phyloP scores from a whole-genome alignment of 2,113 vertebrate species.

The Cygnus atratus region DNA sequence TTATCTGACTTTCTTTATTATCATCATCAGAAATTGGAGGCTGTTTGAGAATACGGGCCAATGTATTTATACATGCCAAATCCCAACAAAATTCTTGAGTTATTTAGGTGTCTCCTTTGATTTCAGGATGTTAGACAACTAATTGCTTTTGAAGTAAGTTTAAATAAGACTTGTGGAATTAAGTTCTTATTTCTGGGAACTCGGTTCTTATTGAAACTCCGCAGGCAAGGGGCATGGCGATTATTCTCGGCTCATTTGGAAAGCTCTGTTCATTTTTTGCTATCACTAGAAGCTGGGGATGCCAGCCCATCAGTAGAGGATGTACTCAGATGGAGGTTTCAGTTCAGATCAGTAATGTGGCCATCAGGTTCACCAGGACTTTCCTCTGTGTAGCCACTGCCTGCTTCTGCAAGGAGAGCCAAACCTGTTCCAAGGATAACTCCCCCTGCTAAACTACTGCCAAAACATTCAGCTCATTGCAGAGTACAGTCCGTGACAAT shows the following conservation, averaged over 20 bases:
- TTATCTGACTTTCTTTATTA: neutral
- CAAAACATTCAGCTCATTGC: neutral
- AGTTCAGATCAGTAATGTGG: neutral
- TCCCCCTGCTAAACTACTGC: neutral
- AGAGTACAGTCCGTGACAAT: neutral
- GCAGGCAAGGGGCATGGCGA: neutral
- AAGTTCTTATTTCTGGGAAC: neutral
- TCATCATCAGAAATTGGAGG: neutral
- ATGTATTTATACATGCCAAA: neutral
- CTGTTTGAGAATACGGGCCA: neutral
- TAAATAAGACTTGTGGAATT: neutral
- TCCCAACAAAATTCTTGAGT: neutral
- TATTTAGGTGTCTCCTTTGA: neutral
- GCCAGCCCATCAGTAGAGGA: neutral
- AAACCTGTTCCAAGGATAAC: neutral
- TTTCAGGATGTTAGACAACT: neutral
- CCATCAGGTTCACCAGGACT: neutral
- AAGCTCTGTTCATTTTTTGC: neutral
- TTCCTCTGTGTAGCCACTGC: neutral
- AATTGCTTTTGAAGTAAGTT: neutral
- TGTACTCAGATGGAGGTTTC: neutral
- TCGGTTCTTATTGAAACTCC: neutral
- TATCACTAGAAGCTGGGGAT: fast-evolving
- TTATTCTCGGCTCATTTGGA: neutral
- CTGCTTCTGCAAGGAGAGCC: neutral